phyloP scores from a whole-genome alignment of 2,113 vertebrate genomes.

The Gymnarchus niloticus region DNA sequence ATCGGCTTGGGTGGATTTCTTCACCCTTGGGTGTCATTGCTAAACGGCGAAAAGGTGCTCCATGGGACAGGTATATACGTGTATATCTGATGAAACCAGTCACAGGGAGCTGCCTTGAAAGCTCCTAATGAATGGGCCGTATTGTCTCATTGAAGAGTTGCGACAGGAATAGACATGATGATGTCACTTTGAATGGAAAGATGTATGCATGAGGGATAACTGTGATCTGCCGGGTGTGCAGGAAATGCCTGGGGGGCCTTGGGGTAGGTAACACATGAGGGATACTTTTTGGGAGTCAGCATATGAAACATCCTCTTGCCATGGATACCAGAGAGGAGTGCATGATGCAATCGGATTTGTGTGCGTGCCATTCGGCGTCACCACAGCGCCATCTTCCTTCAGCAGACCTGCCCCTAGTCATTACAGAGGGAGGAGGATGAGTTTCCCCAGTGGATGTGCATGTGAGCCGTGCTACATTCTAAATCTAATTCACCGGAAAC shows the following conservation, averaged over 20 bases:
- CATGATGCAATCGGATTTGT: constrained; percentile 17
- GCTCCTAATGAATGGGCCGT: constrained; percentile 52
- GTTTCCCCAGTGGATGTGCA: too few relatives aligned
- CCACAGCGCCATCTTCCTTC: too few relatives aligned
- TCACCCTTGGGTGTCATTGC: neutral
- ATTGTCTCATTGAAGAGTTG: constrained; percentile 31
- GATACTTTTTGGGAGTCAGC: neutral
- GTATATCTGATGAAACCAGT: constrained; percentile 23
- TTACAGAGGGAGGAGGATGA: too few relatives aligned
- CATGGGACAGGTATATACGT: neutral
- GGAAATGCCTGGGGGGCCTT: constrained; percentile 35
- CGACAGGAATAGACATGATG: constrained; percentile 60
- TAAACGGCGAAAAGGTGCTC: neutral
- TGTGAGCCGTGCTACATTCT: too few relatives aligned
- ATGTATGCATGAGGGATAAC: constrained; percentile 47
- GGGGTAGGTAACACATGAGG: neutral
- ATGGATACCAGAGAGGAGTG: constrained; percentile 4
- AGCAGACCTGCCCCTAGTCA: too few relatives aligned
- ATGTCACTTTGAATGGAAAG: constrained; percentile 50
- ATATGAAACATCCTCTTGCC: neutral
- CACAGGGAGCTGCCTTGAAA: constrained; percentile 47
- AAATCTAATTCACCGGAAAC: too few relatives aligned
- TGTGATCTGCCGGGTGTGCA: constrained; percentile 35
- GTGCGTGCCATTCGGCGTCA: neutral
- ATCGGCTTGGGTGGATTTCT: neutral